Evolutionary conservation across 2,797 vertebrate genomes (phyloP), one percentile per base, ranked within the genome.

Genomic region (Sebastolobus altivelis): DNA sequence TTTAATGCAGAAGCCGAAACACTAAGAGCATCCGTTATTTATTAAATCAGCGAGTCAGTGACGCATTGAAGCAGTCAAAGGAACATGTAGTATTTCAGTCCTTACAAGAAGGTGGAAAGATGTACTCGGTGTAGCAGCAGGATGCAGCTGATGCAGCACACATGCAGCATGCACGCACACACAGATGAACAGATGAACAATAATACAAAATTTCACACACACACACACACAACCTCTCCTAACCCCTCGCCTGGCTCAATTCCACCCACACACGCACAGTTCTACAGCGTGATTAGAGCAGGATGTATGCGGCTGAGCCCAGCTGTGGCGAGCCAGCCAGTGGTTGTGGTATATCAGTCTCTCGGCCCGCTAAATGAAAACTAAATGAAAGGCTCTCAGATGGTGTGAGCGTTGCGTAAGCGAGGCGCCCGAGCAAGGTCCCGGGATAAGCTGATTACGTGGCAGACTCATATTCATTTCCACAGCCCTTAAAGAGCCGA

Each of bases 391-490:
- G 86, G 79, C 88, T 87, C 88, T 93, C 89, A 79, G 88, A 90
- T 89, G 84, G 79, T 80, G 89, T 46, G 84, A 80, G 86, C 22
- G 75, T 93, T 93, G 88, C 82, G 35, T 91, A 92, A 92, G 87
- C 68, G 77, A 77, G 83, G 80, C 83, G 25, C 65, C 54, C 1
- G 27, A 75, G 83, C 80, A 31, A 82, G 84, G 89, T 88, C 91
- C 87, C 43, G 2, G 87, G 88, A 85, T 92, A 91, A 93, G 91
- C 87, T 91, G 88, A 90, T 92, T 91, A 92, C 81, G 87, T 90
- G 88, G 88, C 88, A 83, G 77, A 73, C 87, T 89, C 89, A 77
- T 89, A 87, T 91, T 92, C 80, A 88, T 93, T 90, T 84, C 88
- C 79, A 79, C 81, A 84, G 87, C 81, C 81, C 75, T 87, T 77